Evolutionary conservation across 2,113 vertebrate species (phyloP).

Genomic region (Grantiella picta): DNA sequence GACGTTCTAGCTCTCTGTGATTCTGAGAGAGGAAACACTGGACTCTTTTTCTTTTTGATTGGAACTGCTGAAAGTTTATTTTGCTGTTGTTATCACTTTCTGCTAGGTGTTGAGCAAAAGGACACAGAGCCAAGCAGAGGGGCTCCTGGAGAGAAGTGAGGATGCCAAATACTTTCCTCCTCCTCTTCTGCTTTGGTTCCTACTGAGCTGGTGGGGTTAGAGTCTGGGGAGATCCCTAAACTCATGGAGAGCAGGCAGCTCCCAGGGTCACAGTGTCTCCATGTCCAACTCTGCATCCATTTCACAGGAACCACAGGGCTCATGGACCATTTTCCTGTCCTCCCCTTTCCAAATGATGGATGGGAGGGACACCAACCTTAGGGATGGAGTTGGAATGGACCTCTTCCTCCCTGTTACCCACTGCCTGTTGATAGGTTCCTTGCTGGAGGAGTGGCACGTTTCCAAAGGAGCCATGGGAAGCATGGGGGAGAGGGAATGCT

Average conservation of each 20-base stretch:
- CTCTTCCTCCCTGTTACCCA: background rate
- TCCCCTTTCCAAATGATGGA: background rate
- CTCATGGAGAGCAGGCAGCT: background rate
- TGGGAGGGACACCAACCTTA: background rate
- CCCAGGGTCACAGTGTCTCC: background rate
- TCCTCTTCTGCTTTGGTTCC: background rate
- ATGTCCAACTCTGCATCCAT: background rate
- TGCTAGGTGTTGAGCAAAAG: background rate
- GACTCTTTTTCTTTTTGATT: conserved; percentile 11
- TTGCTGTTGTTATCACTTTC: conserved; percentile 30
- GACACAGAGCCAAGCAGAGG: background rate
- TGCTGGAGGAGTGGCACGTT: rapidly evolving
- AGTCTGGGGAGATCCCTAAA: background rate
- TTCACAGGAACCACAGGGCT: background rate
- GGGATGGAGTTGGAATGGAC: background rate
- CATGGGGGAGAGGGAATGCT: rapidly evolving
- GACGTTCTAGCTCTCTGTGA: background rate
- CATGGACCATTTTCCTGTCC: rapidly evolving
- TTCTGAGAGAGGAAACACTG: conserved; percentile 9
- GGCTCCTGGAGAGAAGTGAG: background rate
- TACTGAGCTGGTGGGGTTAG: background rate
- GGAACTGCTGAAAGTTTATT: conserved; percentile 3
- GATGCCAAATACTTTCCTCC: background rate
- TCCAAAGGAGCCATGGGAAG: background rate
- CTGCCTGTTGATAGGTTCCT: background rate